Evolutionary conservation across 2,113 vertebrate species (phyloP), one percentile per base, ranked within the genome.

Genomic region (Notechis scutatus): DNA sequence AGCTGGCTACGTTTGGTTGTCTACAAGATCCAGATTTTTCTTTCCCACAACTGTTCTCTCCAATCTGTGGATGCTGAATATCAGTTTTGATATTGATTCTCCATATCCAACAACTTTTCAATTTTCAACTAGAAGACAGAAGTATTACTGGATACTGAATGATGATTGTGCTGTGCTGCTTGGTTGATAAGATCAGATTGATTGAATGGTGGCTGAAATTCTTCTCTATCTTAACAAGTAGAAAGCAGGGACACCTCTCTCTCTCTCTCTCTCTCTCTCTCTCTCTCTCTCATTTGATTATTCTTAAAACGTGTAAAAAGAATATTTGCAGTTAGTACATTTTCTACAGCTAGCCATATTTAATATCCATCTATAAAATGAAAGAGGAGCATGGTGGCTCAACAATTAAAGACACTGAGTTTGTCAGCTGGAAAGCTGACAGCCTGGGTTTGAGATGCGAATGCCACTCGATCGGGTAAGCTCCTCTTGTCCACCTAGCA

Each of bases 361-460:
- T 85, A 57, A 54, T 52, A 39, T 74, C 11, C 86, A 95, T 91
- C 91, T 91, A 94, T 87, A 93, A 96, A 96, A 93, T 64, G n/a
- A 23, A 34, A 85, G 64, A 69, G 29, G 29, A 2, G 14, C 12
- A 69, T 15, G 64, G 5, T 69, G 64, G 64, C 14, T 69, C 64
- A 69, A 69, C 2, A 5, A 2, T 15, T 34, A 69, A 69, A 15
- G 64, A 69, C 64, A 69, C 14, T 34, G 64, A 69, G 64, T 15
- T 69, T 61, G 59, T 69, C 29, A 34, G 24, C 24, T 61, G 9
- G 59, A 69, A 34, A 69, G 64, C 29, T 69, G 64, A 6, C 12
- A n/a, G 4, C 29, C 61, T 1, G 2, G 1, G 29, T 69, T 69
- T 34, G 29, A 69, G 29, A 69, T 5, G 0, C 3, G 0, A 69